Evolutionary conservation across 1,140 invertebrate species (phyloP).

Genomic region (Laodelphax striatellus): DNA sequence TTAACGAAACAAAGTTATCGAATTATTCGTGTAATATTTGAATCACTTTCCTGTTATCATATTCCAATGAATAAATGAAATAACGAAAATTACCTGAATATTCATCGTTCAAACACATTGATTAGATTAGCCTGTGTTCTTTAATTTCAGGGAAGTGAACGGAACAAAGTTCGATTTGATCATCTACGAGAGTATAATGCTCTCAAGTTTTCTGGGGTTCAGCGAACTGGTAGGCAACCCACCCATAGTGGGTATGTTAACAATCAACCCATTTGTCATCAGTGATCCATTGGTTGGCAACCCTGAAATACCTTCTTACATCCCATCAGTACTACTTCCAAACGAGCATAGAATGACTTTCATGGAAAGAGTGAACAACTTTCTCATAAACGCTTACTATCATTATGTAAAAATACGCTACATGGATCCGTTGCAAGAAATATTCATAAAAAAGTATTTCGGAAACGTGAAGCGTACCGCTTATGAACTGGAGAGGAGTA

Average conservation of each 20-base stretch:
- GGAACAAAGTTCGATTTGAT: neutral
- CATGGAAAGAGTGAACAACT: neutral
- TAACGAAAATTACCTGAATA: no score
- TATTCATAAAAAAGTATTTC: neutral
- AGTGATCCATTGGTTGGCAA: neutral
- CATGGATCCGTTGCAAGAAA: neutral
- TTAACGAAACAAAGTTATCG: no score
- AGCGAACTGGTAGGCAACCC: neutral
- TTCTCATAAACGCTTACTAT: neutral
- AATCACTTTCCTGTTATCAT: no score
- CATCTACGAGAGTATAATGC: neutral
- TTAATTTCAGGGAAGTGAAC: neutral
- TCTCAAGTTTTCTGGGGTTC: neutral
- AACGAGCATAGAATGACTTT: neutral
- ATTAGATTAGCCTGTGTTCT: neutral
- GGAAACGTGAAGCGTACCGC: neutral
- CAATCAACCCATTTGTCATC: neutral
- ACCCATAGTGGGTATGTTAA: neutral
- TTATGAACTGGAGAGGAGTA: neutral
- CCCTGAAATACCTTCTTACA: neutral
- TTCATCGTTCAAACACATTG: no score
- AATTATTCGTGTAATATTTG: no score
- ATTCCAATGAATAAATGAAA: no score
- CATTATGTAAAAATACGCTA: neutral
- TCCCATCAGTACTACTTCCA: neutral